Percentiles rank a stretch among this genome's conserved stretches.
These are phyloP conservation scores for Hybos culiciformis DNA, from an alignment of 2,888 invertebrate genomes.

Conservation along the genomic window DNA sequence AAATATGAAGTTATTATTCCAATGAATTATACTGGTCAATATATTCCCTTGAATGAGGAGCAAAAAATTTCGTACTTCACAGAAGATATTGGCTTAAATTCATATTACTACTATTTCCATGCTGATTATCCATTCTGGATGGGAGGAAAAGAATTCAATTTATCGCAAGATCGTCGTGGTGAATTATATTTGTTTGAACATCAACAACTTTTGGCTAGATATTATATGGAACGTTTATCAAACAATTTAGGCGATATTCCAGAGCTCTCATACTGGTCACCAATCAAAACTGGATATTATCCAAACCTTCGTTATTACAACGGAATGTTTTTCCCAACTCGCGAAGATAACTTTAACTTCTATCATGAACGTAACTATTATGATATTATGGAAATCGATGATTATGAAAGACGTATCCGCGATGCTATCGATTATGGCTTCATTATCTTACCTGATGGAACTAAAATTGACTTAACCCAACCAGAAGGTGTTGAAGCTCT, in stretches of 20 bases:
- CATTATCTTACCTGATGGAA: conserved; percentile 37
- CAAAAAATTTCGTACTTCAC: conserved; percentile 51
- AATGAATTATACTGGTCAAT: conserved; percentile 45
- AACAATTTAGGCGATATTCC: conserved; percentile 48
- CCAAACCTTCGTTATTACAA: conserved; percentile 47
- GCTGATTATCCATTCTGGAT: conserved; percentile 50
- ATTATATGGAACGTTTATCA: conserved; percentile 53
- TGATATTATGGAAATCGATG: conserved; percentile 20
- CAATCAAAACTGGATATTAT: conserved; percentile 41
- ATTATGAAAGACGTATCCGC: conserved; percentile 36
- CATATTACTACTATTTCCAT: conserved; percentile 52
- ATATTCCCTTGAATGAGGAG: conserved; percentile 41
- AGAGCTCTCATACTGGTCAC: conserved; percentile 40
- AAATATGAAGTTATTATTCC: conserved; percentile 31
- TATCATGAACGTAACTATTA: conserved; percentile 24
- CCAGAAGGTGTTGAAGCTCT: conserved; percentile 50
- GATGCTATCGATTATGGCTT: conserved; percentile 39
- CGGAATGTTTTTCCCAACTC: conserved; percentile 45
- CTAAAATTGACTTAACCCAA: conserved; percentile 42
- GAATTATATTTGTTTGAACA: conserved; percentile 51
- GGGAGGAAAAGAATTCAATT: conserved; percentile 38
- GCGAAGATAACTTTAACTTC: conserved; percentile 36
- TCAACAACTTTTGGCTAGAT: conserved; percentile 53
- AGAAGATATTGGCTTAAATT: conserved; percentile 54
- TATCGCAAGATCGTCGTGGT: conserved; percentile 45